phyloP scores from a whole-genome alignment of 2,113 vertebrate genomes.

The Microtus oregoni region DNA sequence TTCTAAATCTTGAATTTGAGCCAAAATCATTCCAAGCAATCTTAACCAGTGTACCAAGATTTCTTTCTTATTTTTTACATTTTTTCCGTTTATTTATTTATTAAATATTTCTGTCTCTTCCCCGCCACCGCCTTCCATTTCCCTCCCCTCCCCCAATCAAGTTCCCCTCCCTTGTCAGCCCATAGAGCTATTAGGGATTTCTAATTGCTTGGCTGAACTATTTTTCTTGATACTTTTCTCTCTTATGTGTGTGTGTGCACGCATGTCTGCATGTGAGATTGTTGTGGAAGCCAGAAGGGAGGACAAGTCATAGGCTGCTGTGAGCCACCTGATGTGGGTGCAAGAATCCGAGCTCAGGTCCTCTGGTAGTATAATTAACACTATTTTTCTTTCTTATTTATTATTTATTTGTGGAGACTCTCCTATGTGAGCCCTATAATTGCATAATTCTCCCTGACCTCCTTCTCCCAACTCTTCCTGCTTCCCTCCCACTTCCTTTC shows the following conservation, averaged over 20 bases:
- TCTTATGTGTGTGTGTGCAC: no score
- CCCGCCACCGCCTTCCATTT: no score
- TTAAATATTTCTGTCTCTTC: no score
- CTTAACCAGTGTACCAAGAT: not conserved
- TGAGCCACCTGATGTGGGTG: not conserved
- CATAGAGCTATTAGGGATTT: not conserved
- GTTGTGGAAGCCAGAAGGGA: not conserved
- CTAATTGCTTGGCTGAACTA: not conserved
- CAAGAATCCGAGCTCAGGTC: not conserved
- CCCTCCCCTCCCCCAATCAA: no score
- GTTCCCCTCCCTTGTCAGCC: no score
- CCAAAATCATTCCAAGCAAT: slow-evolving; percentile 1
- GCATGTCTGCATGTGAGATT: no score
- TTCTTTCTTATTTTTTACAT: not conserved
- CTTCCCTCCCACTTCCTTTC: not conserved
- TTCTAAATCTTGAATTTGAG: not conserved
- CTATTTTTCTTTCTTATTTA: not conserved
- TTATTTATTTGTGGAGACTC: not conserved
- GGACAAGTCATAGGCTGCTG: not conserved
- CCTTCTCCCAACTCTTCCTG: not conserved
- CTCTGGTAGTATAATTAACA: not conserved
- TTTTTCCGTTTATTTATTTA: no score
- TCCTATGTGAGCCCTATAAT: not conserved
- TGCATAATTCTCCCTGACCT: not conserved
- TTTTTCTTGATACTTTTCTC: not conserved